These are phyloP conservation scores for Lathamus discolor DNA, from an alignment of 2,113 vertebrate genomes.

Conservation along the genomic window DNA sequence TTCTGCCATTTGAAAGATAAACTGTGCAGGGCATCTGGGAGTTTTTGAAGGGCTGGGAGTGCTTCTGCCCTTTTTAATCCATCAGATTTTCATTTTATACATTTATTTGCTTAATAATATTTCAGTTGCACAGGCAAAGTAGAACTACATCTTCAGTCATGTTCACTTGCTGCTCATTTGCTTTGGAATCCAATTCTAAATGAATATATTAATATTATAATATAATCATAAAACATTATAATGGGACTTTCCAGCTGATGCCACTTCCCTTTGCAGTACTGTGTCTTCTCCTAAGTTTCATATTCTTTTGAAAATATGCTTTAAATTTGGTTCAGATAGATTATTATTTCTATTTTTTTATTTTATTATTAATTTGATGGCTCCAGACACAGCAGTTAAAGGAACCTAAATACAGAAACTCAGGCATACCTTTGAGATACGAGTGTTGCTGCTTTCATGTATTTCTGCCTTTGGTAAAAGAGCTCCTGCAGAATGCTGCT, in stretches of 20 bases:
- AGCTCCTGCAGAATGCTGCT: background rate
- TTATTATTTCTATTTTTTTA: background rate
- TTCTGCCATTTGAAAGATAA: conserved; percentile 14
- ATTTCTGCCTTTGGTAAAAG: background rate
- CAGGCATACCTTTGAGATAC: accelerated
- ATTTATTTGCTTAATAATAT: background rate
- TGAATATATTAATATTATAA: background rate
- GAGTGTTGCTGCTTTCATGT: background rate
- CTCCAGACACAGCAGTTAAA: background rate
- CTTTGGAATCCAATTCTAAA: background rate
- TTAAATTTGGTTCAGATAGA: background rate
- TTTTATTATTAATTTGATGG: background rate
- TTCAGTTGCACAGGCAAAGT: background rate
- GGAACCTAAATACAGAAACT: background rate
- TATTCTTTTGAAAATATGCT: background rate
- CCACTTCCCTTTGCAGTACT: background rate
- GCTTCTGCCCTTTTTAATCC: background rate
- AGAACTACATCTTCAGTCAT: background rate
- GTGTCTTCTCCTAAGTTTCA: background rate
- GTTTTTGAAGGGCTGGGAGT: background rate
- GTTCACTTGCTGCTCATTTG: background rate
- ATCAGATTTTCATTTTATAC: background rate
- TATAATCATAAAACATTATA: background rate
- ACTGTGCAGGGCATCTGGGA: background rate
- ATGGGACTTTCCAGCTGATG: background rate